Evolutionary conservation across 2,797 vertebrate genomes (phyloP), one percentile per base, ranked within the genome.

Genomic region (Ptychobarbus kaznakovi): DNA sequence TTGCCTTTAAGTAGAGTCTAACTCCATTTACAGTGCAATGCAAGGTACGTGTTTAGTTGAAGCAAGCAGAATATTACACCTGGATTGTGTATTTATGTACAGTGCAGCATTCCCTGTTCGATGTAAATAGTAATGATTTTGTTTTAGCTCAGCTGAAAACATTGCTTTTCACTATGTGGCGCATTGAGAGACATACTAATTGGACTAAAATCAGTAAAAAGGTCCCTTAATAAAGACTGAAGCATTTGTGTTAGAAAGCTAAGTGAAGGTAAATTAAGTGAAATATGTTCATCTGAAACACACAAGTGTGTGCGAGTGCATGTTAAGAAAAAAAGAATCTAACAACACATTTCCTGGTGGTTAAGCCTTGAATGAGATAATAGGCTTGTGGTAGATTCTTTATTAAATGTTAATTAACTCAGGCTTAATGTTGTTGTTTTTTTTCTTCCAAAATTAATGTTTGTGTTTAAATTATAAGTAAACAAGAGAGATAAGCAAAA

Each of bases 1-100:
- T 84, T 78, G 49, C 63, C n/a, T 66, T 38, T 66, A 83, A 83
- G 32, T 32, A 28, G 72, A 83, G 61, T 53, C 73, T 42, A 84
- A 69, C 73, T 56, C 82, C 46, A 83, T 83, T 77, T 77, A 9
- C 13, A 13, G 53, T n/a, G 70, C 22, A 66, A 65, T 77, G 3
- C 73, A 56, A 84, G 73, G 25, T 53, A 83, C 1, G 4, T 11
- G 40, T 61, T 78, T 58, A 56, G 63, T 56, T 51, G 46, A 66
- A 77, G 82, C 38, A 78, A 70, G 65, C 46, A 70, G 66, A 79
- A 72, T 61, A 70, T 32, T 61, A 72, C 75, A 79, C 28, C 65
- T 46, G 10, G 28, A 10, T 46, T 78, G 38, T 77, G 82, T 32
- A 56, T 77, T 68, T 84, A 69, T 68, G 69, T 77, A 84, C 46